These are phyloP conservation scores for Zaprionus nigranus DNA, from an alignment of 1,140 invertebrate genomes.

Conservation along the genomic window DNA sequence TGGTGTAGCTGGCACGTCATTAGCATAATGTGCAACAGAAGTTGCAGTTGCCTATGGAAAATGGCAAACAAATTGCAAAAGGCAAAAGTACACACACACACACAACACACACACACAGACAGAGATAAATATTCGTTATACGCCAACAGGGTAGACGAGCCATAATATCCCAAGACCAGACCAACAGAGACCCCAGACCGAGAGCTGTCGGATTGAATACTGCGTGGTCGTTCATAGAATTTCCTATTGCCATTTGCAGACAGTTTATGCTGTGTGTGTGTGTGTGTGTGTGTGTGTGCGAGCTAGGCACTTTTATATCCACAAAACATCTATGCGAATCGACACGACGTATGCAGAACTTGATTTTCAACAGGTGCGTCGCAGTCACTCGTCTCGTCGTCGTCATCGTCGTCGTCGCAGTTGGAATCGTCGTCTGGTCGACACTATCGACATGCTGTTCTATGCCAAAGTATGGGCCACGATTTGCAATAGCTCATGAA, in stretches of 20 bases:
- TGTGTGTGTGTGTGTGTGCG: constrained; percentile 16
- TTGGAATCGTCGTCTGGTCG: constrained; percentile 46
- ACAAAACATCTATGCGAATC: constrained; percentile 47
- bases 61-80: constrained; percentile 76
- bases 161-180: constrained; percentile 20
- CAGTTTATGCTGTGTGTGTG: constrained; percentile 12
- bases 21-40: constrained; percentile 80
- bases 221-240: constrained; percentile 57
- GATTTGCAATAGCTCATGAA: constrained; percentile 32
- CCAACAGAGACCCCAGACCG: background rate
- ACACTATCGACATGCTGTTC: constrained; percentile 35
- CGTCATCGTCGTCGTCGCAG: background rate
- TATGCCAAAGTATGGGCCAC: constrained; percentile 49
- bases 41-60: constrained; percentile 60
- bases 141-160: constrained; percentile 58
- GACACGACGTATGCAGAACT: constrained; percentile 64
- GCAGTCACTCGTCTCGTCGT: no score
- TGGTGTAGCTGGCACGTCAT: constrained; percentile 63
- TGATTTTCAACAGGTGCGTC: constrained; percentile 77
- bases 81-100: constrained; percentile 17
- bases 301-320: constrained; percentile 26
- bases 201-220: constrained; percentile 28
- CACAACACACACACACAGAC: background rate
- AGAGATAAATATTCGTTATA: constrained; percentile 11
- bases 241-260: constrained; percentile 55